These are phyloP conservation scores for Euwallacea similis DNA, from an alignment of 1,140 invertebrate genomes.

Conservation along the genomic window DNA sequence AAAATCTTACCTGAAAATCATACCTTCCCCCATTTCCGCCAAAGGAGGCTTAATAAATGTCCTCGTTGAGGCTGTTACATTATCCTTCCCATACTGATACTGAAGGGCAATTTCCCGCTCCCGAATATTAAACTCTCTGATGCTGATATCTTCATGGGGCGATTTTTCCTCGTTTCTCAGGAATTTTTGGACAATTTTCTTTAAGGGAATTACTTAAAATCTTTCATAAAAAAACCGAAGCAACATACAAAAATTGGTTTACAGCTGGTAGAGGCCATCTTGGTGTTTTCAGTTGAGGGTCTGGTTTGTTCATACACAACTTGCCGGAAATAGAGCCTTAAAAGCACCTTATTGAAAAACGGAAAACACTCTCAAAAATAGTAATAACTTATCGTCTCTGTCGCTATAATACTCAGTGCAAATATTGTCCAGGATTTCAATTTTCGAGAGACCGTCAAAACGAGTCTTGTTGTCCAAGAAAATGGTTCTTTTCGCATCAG, in stretches of 20 bases:
- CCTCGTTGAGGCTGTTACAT: conserved; percentile 66
- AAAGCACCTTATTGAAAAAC: conserved; percentile 24
- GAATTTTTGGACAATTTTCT: conserved; percentile 67
- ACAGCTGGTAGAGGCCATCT: conserved; percentile 7
- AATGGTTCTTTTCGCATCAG: conserved; percentile 65
- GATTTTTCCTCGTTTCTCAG: conserved; percentile 59
- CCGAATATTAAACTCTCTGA: conserved; percentile 64
- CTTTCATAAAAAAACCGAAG: background rate
- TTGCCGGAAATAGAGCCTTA: conserved; percentile 46
- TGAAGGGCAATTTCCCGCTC: conserved; percentile 66
- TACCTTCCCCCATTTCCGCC: conserved; percentile 65
- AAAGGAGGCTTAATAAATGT: conserved; percentile 67
- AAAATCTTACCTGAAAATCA: conserved; percentile 54
- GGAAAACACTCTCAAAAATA: background rate
- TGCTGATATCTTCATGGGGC: conserved; percentile 64
- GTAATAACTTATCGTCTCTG: conserved; percentile 53
- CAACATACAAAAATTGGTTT: conserved; percentile 48
- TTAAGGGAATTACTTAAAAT: conserved; percentile 35
- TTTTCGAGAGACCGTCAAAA: conserved; percentile 65
- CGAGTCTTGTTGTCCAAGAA: conserved; percentile 70
- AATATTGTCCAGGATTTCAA: conserved; percentile 61
- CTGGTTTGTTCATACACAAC: conserved; percentile 41
- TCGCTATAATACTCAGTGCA: conserved; percentile 67
- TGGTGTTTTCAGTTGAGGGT: conserved; percentile 34
- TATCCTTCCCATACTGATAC: conserved; percentile 70